Base-by-base conservation (phyloP, 1,140 invertebrate species). In the Drosophila tani region DNA sequence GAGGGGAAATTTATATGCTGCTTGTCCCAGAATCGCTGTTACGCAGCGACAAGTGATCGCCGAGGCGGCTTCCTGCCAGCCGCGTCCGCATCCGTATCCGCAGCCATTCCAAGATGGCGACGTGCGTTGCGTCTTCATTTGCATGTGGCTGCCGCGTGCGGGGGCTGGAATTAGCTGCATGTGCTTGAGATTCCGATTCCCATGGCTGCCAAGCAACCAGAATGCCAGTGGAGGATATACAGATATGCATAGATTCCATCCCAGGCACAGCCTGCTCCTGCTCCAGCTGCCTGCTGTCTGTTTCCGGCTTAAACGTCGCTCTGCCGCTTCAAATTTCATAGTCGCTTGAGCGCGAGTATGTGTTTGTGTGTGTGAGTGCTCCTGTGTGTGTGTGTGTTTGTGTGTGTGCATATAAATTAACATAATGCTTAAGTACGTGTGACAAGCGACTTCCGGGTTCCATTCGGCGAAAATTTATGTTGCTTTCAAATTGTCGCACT, bases 381-480 rank as follows among this genome's bases (percentile, higher is more conserved):
- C 27, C 27, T 27, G 27, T 50, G 15, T 41, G 19, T 69, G 29
- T 45, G 3, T 50, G 41, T 46, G 40, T 46, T n/a, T 56, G n/a
- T 67, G 24, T 21, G 59, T 67, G 62, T 71, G 74, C 74, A 90
- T 79, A 90, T 90, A 90, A 90, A 90, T 90, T 90, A 85, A 85
- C 85, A 91, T 90, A 90, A 91, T 90, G 85, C 79, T 79, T 90
- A 90, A 90, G 79, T 90, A 77, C 81, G 81, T 90, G 85, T 90
- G 85, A 90, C 85, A 90, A 85, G 85, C 79, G 86, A 90, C 85
- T 90, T 91, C 81, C 80, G 82, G 75, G 79, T 85, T 90, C 68
- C 79, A 85, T 81, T 90, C 83, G 55, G 67, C 71, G 71, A 71
- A 59, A 90, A 91, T 91, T 90, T 90, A 90, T 90, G 85, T 85